Percentiles rank a stretch among this genome's conserved stretches.
phyloP scores from a whole-genome alignment of 1,140 invertebrate species.

The Cotesia vestalis region DNA sequence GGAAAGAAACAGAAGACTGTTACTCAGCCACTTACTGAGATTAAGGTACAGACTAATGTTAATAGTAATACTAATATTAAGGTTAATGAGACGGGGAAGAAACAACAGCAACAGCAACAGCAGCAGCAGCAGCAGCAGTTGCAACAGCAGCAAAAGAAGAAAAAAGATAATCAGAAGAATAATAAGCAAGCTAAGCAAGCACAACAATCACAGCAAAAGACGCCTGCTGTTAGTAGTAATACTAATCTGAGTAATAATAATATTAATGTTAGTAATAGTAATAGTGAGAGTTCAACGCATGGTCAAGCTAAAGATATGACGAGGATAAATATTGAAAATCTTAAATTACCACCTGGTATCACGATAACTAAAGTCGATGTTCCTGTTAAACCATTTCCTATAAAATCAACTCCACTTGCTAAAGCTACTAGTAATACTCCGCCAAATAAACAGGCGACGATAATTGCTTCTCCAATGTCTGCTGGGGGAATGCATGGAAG shows the following conservation, averaged over 20 bases:
- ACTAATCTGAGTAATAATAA: slow-evolving; percentile 35
- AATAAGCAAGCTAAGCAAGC: slow-evolving; percentile 27
- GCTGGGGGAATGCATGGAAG: slow-evolving; percentile 49
- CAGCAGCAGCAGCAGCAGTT: background rate
- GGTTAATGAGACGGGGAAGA: slow-evolving; percentile 23
- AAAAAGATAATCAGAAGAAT: slow-evolving; percentile 41
- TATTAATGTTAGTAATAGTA: slow-evolving; percentile 31
- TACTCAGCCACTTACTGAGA: slow-evolving; percentile 39
- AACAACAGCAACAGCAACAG: slow-evolving; percentile 15
- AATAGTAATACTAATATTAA: slow-evolving; percentile 27
- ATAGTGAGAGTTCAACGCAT: slow-evolving; percentile 45
- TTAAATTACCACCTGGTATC: slow-evolving; percentile 81
- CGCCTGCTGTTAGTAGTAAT: no score
- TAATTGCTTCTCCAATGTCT: slow-evolving; percentile 63
- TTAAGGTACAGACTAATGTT: slow-evolving; percentile 38
- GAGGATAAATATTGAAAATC: slow-evolving; percentile 70
- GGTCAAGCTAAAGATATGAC: slow-evolving; percentile 55
- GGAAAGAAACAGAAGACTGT: slow-evolving; percentile 45
- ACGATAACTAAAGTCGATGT: slow-evolving; percentile 83
- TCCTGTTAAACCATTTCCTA: slow-evolving; percentile 61
- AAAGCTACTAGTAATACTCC: slow-evolving; percentile 51
- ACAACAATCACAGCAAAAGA: no score
- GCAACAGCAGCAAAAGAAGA: slow-evolving; percentile 26
- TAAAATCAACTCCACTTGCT: slow-evolving; percentile 56
- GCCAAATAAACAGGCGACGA: slow-evolving; percentile 56